Evolutionary conservation across 1,140 invertebrate genomes (phyloP).

Genomic region (Meloidogyne chitwoodi): DNA sequence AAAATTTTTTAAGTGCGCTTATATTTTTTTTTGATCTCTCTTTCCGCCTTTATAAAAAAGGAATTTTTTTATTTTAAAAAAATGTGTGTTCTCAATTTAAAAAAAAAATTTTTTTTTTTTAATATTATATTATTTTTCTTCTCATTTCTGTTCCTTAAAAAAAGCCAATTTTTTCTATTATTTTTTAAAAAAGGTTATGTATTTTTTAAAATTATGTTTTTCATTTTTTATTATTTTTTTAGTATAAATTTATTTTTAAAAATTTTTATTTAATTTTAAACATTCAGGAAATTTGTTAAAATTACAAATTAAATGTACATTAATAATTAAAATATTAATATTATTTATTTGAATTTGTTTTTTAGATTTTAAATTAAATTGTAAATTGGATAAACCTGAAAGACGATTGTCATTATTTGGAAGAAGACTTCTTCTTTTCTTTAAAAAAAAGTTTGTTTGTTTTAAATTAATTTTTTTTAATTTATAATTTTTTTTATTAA

Average conservation of each 20-base stretch:
- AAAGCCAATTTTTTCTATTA: no score
- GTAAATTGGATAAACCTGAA: constrained; percentile 43
- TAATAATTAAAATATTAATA: constrained; percentile 26
- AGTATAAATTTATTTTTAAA: no score
- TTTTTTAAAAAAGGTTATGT: not conserved
- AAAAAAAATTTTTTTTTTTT: no score
- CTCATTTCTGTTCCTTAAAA: no score
- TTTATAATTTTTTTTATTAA: no score
- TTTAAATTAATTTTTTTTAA: no score
- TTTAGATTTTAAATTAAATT: constrained; percentile 32
- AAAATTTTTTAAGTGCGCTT: not conserved
- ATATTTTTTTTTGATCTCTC: not conserved
- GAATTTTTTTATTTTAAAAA: no score
- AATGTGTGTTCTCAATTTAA: no score
- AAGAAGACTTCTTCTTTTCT: constrained; percentile 22
- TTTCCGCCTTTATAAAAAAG: not conserved
- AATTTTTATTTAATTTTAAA: not conserved
- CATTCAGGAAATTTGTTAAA: constrained; percentile 3
- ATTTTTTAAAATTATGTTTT: not conserved
- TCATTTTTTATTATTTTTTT: not conserved
- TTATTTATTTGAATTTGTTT: constrained; percentile 22
- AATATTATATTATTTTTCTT: no score
- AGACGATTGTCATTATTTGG: constrained; percentile 48
- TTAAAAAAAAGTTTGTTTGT: not conserved
- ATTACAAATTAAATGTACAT: constrained; percentile 36